Evolutionary conservation across 1,140 invertebrate species (phyloP), one percentile per base, ranked within the genome.

Genomic region (Drosophila pectinifera): DNA sequence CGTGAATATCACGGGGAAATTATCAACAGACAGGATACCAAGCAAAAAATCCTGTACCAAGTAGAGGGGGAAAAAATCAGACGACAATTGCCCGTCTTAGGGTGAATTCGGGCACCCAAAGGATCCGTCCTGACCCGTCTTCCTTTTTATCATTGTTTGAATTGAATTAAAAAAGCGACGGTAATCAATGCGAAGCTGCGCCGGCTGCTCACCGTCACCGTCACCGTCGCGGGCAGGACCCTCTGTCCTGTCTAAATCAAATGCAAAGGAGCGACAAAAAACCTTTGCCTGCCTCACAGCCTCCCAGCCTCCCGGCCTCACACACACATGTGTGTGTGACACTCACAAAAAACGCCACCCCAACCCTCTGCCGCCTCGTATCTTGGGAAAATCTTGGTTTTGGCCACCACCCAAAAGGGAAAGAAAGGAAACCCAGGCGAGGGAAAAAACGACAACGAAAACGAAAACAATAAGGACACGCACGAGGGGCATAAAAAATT

Each of bases 331-430:
- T 86, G 83, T 76, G 88, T 86, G 83, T 86, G 83, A 88, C 83
- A 83, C 72, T 45, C 4, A 28, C 16, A 46, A 26, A 26, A 48
- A 54, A 59, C 70, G 24, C 53, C 46, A 65, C 53, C 54, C 48
- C 46, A 38, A 20, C 43, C 51, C 65, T 69, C 36, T 53, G 53
- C 67, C 64, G 20, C n/a, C 18, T 85, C 80, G 77, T 80, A 88
- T 85, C 90, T 86, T 91, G 90, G 86, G 90, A 91, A 91, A 91
- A 91, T 91, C 83, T 91, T 85, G 90, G 83, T 91, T 80, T 91
- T 78, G 90, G 83, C 80, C 90, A 91, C 86, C 84, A 83, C 83
- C 83, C 75, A 83, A 70, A 36, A 67, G 18, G 14, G 61, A 46
- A 48, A 22, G 38, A 59, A 54, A 38, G 55, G 46, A 51, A 49